A percentile compares a stretch with the other conserved stretches of the same genome.
phyloP scores from a whole-genome alignment of 2,797 vertebrate genomes.

The Sebastes trivittatus region DNA sequence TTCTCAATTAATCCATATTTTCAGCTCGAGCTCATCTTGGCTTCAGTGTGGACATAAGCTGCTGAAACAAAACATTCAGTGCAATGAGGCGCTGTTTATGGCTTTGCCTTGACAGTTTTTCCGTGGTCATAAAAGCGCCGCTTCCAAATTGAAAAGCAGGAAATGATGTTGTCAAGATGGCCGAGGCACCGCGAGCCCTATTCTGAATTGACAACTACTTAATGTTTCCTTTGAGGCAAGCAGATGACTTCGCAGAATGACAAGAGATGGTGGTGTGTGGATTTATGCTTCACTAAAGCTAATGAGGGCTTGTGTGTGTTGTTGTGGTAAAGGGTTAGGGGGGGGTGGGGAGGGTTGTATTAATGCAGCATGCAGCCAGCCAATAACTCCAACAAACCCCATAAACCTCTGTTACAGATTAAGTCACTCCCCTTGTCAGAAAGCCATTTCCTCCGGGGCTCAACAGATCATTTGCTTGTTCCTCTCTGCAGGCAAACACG shows the following conservation, averaged over 20 bases:
- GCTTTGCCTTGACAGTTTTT: conserved; percentile 37
- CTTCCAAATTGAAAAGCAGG: conserved; percentile 66
- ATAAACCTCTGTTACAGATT: background rate
- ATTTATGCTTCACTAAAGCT: conserved; percentile 24
- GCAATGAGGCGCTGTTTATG: conserved; percentile 56
- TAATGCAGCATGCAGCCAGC: background rate
- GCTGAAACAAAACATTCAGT: conserved; percentile 45
- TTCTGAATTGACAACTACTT: conserved; percentile 45
- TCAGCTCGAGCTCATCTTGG: conserved; percentile 4
- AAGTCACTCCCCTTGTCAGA: conserved; percentile 27
- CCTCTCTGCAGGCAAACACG: conserved; percentile 45
- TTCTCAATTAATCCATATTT: conserved; percentile 35
- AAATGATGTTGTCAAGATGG: conserved; percentile 50
- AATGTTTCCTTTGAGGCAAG: conserved; percentile 54
- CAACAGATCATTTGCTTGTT: conserved; percentile 47
- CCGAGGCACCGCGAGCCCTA: background rate
- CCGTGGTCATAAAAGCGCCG: conserved; percentile 44
- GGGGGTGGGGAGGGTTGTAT: background rate
- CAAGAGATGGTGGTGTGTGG: background rate
- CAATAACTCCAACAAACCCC: conserved; percentile 9
- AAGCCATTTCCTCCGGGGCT: conserved; percentile 25
- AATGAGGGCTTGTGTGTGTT: conserved; percentile 21
- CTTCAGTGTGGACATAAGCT: conserved; percentile 22
- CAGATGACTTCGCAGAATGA: conserved; percentile 35
- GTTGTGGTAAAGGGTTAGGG: background rate